Percentiles rank a stretch among this genome's conserved stretches.
Evolutionary conservation across 2,797 vertebrate genomes (phyloP).

Genomic region (Gadopsis bispinosus): DNA sequence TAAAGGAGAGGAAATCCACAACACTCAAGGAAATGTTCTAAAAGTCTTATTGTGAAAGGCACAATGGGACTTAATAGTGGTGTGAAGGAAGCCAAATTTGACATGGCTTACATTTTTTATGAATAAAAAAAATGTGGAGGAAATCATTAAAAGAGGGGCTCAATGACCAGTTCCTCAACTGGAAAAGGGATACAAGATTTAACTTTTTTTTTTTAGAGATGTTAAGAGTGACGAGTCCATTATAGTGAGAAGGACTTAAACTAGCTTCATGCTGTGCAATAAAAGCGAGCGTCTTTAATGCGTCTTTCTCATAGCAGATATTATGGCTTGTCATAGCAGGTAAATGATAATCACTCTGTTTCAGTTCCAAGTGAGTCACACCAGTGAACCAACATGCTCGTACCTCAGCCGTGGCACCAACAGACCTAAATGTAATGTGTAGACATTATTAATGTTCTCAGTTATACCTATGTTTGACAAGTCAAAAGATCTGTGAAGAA

Average conservation of each 20-base stretch:
- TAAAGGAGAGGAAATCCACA: conserved; percentile 53
- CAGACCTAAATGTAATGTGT: not conserved
- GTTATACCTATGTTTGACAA: conserved; percentile 4
- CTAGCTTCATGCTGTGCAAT: not conserved
- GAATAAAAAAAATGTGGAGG: too few relatives aligned
- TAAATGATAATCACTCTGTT: not conserved
- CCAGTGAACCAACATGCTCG: not conserved
- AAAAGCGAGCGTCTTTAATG: not conserved
- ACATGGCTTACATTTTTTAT: not conserved
- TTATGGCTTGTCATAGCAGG: not conserved
- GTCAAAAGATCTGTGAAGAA: conserved; percentile 11
- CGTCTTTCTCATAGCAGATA: conserved; percentile 1
- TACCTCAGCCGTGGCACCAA: too few relatives aligned
- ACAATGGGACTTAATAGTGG: not conserved
- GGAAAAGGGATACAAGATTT: not conserved
- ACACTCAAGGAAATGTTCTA: conserved; percentile 1
- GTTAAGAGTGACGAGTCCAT: not conserved
- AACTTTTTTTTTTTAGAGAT: too few relatives aligned
- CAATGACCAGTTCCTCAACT: not conserved
- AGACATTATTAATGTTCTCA: not conserved
- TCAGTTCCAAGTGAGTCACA: not conserved
- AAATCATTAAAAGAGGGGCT: not conserved
- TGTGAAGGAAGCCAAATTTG: not conserved
- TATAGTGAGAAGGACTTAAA: not conserved
- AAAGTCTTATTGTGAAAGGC: not conserved